These are phyloP conservation scores for Odontomyia ornata DNA, from an alignment of 2,888 invertebrate genomes.

Conservation along the genomic window DNA sequence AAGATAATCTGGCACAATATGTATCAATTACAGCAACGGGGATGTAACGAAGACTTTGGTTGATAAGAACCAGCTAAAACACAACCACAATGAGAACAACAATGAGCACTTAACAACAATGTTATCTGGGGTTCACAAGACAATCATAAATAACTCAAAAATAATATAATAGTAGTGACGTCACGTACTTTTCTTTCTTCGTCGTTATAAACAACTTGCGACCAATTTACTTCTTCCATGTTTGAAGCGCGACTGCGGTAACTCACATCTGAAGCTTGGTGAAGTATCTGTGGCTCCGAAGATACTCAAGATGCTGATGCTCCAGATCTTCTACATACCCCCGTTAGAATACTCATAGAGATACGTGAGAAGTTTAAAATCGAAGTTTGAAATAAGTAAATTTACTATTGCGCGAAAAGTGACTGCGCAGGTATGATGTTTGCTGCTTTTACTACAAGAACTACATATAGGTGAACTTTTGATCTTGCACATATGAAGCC, in stretches of 20 bases:
- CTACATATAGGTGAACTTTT: too few relatives aligned
- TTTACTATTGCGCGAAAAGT: too few relatives aligned
- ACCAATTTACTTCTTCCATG: constrained; percentile 33
- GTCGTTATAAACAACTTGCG: constrained; percentile 33
- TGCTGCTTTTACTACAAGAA: too few relatives aligned
- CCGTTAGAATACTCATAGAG: background rate
- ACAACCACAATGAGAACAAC: background rate
- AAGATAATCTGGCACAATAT: constrained; percentile 51
- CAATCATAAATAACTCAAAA: background rate
- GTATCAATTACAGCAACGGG: constrained; percentile 27
- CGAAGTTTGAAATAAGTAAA: background rate
- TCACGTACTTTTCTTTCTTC: constrained; percentile 31
- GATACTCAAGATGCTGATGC: background rate
- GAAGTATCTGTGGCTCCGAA: constrained; percentile 5
- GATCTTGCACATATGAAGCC: too few relatives aligned
- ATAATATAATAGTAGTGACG: too few relatives aligned
- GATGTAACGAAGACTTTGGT: constrained; percentile 32
- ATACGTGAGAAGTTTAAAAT: background rate
- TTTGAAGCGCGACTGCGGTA: constrained; percentile 1
- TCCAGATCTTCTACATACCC: background rate
- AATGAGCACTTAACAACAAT: background rate
- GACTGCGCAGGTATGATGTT: too few relatives aligned
- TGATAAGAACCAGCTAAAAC: constrained; percentile 40
- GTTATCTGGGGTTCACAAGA: constrained; percentile 11
- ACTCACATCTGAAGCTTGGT: background rate